A percentile compares a stretch with the other conserved stretches of the same genome.
These are phyloP conservation scores for Chrysochloris asiatica DNA, from an alignment of 2,113 vertebrate genomes.

Conservation along the genomic window DNA sequence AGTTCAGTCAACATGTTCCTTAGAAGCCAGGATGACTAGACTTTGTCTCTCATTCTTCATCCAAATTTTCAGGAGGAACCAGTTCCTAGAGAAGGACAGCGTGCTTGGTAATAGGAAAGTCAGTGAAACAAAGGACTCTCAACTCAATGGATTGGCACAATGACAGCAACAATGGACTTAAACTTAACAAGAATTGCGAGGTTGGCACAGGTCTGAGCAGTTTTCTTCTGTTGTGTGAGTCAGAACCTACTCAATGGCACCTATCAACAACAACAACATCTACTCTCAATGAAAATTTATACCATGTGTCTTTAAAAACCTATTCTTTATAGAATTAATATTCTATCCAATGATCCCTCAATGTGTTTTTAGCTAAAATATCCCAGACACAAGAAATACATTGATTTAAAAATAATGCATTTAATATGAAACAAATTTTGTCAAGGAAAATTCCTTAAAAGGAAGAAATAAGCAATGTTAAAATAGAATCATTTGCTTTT, in stretches of 20 bases:
- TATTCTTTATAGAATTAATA: background rate
- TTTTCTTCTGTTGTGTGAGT: background rate
- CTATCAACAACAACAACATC: background rate
- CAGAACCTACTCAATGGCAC: no score
- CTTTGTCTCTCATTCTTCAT: no score
- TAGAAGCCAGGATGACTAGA: no score
- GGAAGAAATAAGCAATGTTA: conserved; percentile 24
- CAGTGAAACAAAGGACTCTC: no score
- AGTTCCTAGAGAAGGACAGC: no score
- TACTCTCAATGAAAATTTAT: background rate
- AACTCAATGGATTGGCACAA: no score
- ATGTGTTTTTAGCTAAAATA: conserved; percentile 13
- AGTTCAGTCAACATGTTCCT: no score
- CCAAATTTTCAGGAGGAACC: no score
- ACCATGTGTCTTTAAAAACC: background rate
- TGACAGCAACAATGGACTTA: no score
- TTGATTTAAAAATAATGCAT: background rate
- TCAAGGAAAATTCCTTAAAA: no score
- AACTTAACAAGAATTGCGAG: background rate
- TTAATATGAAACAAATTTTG: background rate
- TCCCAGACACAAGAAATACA: conserved; percentile 35
- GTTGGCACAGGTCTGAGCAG: background rate
- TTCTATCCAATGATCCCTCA: background rate
- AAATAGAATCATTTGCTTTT: conserved; percentile 12
- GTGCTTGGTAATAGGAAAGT: no score